Base-by-base conservation (phyloP, 2,113 vertebrate species). In the human (Homo sapiens) region DNA sequence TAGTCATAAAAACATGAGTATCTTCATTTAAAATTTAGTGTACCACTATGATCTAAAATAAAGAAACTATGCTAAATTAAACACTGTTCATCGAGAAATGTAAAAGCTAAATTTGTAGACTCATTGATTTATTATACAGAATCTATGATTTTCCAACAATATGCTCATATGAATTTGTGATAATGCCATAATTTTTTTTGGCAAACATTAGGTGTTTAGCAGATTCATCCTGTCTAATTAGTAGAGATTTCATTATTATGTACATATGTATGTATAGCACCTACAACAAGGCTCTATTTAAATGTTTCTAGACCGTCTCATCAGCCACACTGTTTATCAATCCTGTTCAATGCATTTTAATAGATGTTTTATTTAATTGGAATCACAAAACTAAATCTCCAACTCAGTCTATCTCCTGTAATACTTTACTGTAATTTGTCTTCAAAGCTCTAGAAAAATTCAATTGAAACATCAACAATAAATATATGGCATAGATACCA, bases 81-180 rank as follows among this genome's bases (percentile, higher is more conserved):
- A 76, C 30, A 87, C 18, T 57, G 20, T 55, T 25, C 14, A 52
- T 8, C 16, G 68, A 12, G 27, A 89, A 95, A 93, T 43, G 12
- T 35, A 59, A 83, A 90, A 81, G 30, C 32, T 93, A 88, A 85
- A 18, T 84, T 72, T 73, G 4, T 68, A 94, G 20, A 38, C 48
- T 66, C 35, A 10, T 45, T 7, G 6, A 52, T 61, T 90, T 78
- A 43, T 66, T 89, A 86, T 35, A 93, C 23, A 40, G n/a, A 92
- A 73, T 93, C 64, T 96, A 70, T 68, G 55, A 95, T 85, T 95
- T 96, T 78, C 52, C n/a, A 96, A 80, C 1, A 75, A 57, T 88
- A 84, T 89, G 30, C 8, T 93, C 20, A 45, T 20, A 94, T 90
- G 25, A 93, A 96, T 90, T 95, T 73, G 30, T 75, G 55, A 94